These are phyloP conservation scores for Eilema griseolum DNA, from an alignment of 2,888 invertebrate genomes.

Conservation along the genomic window DNA sequence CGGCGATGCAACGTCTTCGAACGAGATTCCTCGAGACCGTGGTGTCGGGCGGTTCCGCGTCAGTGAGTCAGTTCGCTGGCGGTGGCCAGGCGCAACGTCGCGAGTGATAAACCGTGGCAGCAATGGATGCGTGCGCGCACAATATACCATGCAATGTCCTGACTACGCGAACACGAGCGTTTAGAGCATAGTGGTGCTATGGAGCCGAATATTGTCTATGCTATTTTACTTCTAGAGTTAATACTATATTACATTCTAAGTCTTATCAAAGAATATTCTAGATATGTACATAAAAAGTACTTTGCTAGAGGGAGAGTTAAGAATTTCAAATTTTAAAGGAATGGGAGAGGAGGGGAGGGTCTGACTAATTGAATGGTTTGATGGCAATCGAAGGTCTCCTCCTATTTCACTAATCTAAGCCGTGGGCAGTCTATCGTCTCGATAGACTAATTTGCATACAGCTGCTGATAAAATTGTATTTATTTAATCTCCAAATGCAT, in stretches of 20 bases:
- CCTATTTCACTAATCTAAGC: not conserved
- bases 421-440: not conserved
- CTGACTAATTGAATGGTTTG: not conserved
- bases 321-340: not conserved
- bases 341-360: not conserved
- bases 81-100: slow-evolving; percentile 41
- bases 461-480: not conserved
- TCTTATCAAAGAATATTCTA: slow-evolving; percentile 37
- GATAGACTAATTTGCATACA: not conserved
- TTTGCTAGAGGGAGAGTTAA: not conserved
- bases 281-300: not conserved
- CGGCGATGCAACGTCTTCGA: slow-evolving; percentile 52
- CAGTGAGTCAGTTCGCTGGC: slow-evolving; percentile 39
- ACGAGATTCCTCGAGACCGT: slow-evolving; percentile 23
- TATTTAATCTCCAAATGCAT: not conserved
- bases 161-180: slow-evolving; percentile 73
- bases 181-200: slow-evolving; percentile 84
- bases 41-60: slow-evolving; percentile 29
- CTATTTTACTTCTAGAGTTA: slow-evolving; percentile 59
- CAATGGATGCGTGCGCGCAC: slow-evolving; percentile 51
- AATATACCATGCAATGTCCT: slow-evolving; percentile 65
- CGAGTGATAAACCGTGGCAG: slow-evolving; percentile 43
- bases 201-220: slow-evolving; percentile 74
- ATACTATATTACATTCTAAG: slow-evolving; percentile 47
- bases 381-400: slow-evolving; percentile 20